Conservation (phyloP, 2,797 vertebrate species). For the Sebastes itinus region DNA sequence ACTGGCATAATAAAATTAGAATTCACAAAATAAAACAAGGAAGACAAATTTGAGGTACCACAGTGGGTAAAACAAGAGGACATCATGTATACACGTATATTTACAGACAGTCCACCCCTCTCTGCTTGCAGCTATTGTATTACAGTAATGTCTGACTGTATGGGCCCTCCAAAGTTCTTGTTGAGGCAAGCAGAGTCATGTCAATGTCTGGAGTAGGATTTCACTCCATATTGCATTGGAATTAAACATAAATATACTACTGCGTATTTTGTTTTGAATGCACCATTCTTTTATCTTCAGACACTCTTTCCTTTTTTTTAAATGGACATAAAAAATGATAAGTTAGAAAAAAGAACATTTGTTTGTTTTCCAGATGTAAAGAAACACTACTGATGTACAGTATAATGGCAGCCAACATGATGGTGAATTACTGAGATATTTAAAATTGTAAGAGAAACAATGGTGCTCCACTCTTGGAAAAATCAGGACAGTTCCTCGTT, state of each 20-base stretch:
- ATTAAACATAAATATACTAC: conserved; percentile 83
- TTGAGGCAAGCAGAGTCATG: conserved; percentile 75
- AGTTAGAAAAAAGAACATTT: conserved; percentile 72
- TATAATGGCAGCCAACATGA: conserved; percentile 88
- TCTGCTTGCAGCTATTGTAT: conserved; percentile 85
- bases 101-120: conserved; percentile 91
- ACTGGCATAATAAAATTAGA: conserved; percentile 84
- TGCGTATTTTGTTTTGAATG: conserved; percentile 73
- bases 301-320: conserved; percentile 41
- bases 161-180: conserved; percentile 78
- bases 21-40: conserved; percentile 84
- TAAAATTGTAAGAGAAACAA: conserved; percentile 86
- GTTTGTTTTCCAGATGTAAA: conserved; percentile 88
- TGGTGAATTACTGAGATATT: conserved; percentile 91
- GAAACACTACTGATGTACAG: conserved; percentile 82
- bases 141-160: conserved; percentile 85
- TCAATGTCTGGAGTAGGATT: conserved; percentile 72
- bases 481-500: conserved; percentile 66
- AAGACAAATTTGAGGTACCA: conserved; percentile 93
- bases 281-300: conserved; percentile 64
- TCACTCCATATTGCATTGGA: conserved; percentile 79
- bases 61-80: conserved; percentile 87
- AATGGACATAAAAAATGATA: conserved; percentile 78
- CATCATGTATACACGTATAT: conserved; percentile 88
- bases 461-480: conserved; percentile 78